Evolutionary conservation across 2,888 invertebrate species (phyloP).

Genomic region (Terebella lapidaria): DNA sequence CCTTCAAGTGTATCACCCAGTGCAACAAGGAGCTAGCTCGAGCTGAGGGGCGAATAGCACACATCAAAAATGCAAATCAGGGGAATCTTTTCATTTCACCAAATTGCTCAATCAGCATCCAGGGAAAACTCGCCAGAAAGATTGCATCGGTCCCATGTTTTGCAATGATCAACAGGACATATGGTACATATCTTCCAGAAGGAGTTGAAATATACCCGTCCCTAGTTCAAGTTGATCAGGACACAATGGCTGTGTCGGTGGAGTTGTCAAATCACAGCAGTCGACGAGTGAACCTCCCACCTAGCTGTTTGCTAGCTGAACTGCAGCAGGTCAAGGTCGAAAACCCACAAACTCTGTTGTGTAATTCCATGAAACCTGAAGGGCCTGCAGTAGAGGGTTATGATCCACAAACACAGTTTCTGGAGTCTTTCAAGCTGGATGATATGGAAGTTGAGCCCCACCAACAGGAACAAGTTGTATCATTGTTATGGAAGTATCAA

Average conservation of each 20-base stretch:
- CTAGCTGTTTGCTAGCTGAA: background rate
- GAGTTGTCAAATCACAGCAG: background rate
- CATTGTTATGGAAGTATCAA: background rate
- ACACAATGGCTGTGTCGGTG: background rate
- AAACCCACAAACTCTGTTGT: background rate
- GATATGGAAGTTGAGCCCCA: background rate
- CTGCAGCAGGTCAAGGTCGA: background rate
- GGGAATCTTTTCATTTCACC: too few relatives aligned
- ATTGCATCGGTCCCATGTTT: too few relatives aligned
- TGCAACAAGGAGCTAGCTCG: background rate
- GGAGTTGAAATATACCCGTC: too few relatives aligned
- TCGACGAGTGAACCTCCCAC: background rate
- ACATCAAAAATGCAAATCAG: too few relatives aligned
- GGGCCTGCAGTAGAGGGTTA: too few relatives aligned
- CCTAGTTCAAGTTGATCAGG: too few relatives aligned
- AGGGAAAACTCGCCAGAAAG: too few relatives aligned
- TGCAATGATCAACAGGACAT: too few relatives aligned
- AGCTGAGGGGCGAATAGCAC: background rate
- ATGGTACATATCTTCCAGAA: too few relatives aligned
- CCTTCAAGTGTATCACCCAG: background rate
- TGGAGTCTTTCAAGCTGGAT: background rate
- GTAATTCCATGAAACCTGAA: too few relatives aligned
- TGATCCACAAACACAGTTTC: background rate
- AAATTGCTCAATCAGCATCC: too few relatives aligned
- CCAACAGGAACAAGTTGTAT: background rate